A percentile compares a stretch with the other conserved stretches of the same genome.
Conservation (phyloP, 1,140 invertebrate species). For the Papilio xuthus region DNA sequence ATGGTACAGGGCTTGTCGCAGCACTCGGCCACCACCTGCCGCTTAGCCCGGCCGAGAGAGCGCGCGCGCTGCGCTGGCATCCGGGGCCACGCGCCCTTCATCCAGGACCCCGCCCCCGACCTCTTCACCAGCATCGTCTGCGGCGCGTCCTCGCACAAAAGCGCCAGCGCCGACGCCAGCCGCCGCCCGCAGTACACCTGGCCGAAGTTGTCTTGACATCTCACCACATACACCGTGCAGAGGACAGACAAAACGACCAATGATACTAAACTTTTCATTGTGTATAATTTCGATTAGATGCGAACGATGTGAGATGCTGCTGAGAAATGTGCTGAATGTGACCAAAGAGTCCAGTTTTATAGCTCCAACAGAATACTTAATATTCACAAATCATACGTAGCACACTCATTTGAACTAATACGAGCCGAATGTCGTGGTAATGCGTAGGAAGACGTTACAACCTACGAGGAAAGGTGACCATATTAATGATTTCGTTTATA, state of each 20-base stretch:
- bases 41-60: constrained; percentile 13
- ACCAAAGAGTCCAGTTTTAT: background rate
- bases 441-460: background rate
- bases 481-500: background rate
- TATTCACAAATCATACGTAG: constrained; percentile 5
- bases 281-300: background rate
- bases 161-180: constrained; percentile 39
- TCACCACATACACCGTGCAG: background rate
- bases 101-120: constrained; percentile 1
- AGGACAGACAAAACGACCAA: constrained; percentile 1
- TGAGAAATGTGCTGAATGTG: background rate
- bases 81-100: constrained; percentile 22
- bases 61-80: constrained; percentile 28
- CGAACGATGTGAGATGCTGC: background rate
- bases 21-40: constrained; percentile 47
- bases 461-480: background rate
- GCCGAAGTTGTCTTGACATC: constrained; percentile 24
- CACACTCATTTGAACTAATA: constrained; percentile 3
- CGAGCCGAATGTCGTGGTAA: background rate
- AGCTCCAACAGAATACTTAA: background rate
- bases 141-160: constrained; percentile 39
- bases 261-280: background rate
- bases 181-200: constrained; percentile 47
- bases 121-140: constrained; percentile 40
- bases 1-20: constrained; percentile 44